Evolutionary conservation across 2,113 vertebrate genomes (phyloP), one percentile per base, ranked within the genome.

Genomic region (Cercocebus atys): DNA sequence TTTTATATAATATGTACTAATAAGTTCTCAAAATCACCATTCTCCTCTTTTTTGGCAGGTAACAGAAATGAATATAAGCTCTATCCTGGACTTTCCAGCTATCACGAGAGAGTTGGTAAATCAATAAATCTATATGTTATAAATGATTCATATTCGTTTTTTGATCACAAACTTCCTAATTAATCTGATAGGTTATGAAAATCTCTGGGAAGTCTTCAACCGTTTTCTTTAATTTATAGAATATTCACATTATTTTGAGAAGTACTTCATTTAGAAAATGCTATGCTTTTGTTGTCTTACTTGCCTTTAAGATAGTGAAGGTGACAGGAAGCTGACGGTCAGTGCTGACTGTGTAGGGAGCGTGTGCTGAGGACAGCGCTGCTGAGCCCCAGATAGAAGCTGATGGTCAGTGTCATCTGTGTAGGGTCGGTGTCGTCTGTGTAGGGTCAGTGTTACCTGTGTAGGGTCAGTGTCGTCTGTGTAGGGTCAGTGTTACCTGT

Each of bases 51-150:
- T 40, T 88, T 95, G 97, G 20, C 93, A 99, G 99, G 95, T 95
- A 95, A 93, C 92, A 98, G 98, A 96, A 98, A 95, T 52, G 96
- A 98, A 47, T 95, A 96, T 55, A 99, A 97, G 64, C 98, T 99
- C 93, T 99, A 99, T 91, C 99, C 99, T 85, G 98, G 99, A 61
- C 98, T 99, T 96, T 92, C 99, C 55, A 97, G 38, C 96, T 98
- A 98, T 93, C 98, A 88, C 8, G 94, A 97, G 43, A 96, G 93
- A 96, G 88, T 20, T 11, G 97, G 99, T 99, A 96, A 98, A 64
- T 96, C 64, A 92, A 55, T 57, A 38, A 16, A 10, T 13, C 47
- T 86, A 30, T 35, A 11, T 81, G 17, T 86, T 96, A 72, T 90
- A 70, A 84, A 55, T 88, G 20, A 82, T 25, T 57, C 7, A 7